phyloP scores from a whole-genome alignment of 2,797 vertebrate species.

The Chaetophractus vellerosus region DNA sequence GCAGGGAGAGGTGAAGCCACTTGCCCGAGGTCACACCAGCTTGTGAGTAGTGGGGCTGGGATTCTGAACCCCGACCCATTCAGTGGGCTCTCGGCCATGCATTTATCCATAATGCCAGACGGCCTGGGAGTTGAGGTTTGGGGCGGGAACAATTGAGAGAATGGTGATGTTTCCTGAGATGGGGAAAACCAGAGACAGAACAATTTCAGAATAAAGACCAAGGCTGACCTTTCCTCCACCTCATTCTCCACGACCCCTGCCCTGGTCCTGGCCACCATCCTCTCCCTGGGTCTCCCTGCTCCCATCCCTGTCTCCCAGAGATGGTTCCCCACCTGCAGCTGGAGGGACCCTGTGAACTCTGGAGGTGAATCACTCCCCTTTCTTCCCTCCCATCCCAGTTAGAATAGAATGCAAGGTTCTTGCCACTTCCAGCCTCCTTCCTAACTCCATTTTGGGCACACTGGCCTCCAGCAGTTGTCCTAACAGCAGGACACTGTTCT shows the following conservation, averaged over 20 bases:
- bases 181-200: accelerated
- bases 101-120: not conserved
- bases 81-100: not conserved
- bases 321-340: not conserved
- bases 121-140: too few relatives aligned
- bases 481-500: not conserved
- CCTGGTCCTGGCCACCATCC: not conserved
- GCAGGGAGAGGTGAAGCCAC: not conserved
- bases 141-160: not conserved
- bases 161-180: not conserved
- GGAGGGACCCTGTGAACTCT: not conserved
- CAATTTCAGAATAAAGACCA: not conserved
- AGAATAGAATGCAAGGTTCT: not conserved
- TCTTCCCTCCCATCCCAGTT: not conserved
- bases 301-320: not conserved
- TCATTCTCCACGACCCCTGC: not conserved
- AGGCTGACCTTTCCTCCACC: not conserved
- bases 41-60: not conserved
- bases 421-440: not conserved
- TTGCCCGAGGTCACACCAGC: not conserved
- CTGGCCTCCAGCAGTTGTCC: too few relatives aligned
- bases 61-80: not conserved
- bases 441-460: not conserved
- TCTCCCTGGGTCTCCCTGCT: too few relatives aligned
- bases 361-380: not conserved